Conservation (phyloP, 2,113 vertebrate species). For the Periophthalmus modestus region DNA sequence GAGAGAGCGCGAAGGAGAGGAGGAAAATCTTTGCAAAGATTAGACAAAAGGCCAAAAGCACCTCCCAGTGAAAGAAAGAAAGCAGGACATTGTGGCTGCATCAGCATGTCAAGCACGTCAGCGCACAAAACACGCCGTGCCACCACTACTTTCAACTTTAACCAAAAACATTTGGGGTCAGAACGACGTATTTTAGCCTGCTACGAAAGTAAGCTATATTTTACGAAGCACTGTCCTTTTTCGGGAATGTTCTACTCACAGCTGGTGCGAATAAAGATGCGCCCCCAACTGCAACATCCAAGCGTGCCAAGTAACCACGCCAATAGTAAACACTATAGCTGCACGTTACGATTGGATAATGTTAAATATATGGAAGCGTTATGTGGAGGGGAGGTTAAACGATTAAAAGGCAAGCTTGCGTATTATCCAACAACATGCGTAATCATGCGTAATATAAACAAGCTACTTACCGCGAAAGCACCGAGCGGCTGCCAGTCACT, state of each 20-base stretch:
- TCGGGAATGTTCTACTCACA: constrained; percentile 63
- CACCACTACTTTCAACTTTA: constrained; percentile 12
- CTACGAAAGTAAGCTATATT: not conserved
- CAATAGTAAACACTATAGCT: not conserved
- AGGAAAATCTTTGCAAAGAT: constrained; percentile 17
- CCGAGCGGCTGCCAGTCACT: constrained; percentile 22
- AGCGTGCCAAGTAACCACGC: constrained; percentile 1
- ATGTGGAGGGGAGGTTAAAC: not conserved
- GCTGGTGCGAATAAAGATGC: constrained; percentile 34
- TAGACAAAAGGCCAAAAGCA: constrained; percentile 57
- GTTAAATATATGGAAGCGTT: no score
- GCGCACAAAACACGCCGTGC: constrained; percentile 17
- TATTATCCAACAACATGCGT: constrained; percentile 12
- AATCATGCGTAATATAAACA: not conserved
- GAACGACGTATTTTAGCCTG: not conserved
- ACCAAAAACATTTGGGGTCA: not conserved
- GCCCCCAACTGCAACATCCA: not conserved
- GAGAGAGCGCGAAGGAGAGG: constrained; percentile 1
- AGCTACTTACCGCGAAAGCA: constrained; percentile 45
- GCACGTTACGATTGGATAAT: not conserved
- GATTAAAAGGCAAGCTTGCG: not conserved
- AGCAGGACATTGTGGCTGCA: constrained; percentile 52
- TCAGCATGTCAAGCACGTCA: constrained; percentile 70
- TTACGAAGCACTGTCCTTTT: constrained; percentile 34
- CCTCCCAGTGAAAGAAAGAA: constrained; percentile 39